Evolutionary conservation across 2,888 invertebrate genomes (phyloP).

Genomic region (Ormyrus labotus): DNA sequence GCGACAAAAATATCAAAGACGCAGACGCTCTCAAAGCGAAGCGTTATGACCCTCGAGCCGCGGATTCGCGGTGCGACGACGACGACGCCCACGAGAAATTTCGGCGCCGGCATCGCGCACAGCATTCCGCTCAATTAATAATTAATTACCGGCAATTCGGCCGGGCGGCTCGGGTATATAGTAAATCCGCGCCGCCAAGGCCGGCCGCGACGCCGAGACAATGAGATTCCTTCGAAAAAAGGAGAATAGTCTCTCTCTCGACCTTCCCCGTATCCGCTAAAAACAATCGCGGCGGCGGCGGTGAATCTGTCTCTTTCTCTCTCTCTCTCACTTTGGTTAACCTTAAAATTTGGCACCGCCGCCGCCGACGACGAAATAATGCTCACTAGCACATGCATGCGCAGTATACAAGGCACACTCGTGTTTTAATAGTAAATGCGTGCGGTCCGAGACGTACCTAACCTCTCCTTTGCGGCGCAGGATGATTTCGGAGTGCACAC

Average conservation of each 20-base stretch:
- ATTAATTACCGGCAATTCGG: neutral
- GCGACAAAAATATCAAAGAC: slow-evolving; percentile 44
- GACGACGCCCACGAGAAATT: no score
- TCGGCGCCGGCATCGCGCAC: no score
- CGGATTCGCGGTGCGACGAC: no score
- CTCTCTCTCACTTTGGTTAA: neutral
- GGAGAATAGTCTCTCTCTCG: no score
- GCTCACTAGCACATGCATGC: neutral
- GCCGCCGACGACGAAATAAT: neutral
- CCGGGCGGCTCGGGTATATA: neutral
- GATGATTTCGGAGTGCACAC: slow-evolving; percentile 46
- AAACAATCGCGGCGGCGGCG: neutral
- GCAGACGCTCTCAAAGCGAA: slow-evolving; percentile 1
- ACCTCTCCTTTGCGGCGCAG: slow-evolving; percentile 43
- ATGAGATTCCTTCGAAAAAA: no score
- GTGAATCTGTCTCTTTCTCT: no score
- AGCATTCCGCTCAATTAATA: neutral
- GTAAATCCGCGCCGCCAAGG: no score
- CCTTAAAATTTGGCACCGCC: slow-evolving; percentile 21
- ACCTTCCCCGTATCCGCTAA: neutral
- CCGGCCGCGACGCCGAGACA: no score
- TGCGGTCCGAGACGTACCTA: slow-evolving; percentile 54
- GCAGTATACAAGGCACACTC: neutral
- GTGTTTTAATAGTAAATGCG: slow-evolving; percentile 42
- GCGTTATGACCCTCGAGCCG: no score